Percentiles rank a stretch among this genome's conserved stretches.
phyloP scores from a whole-genome alignment of 2,888 invertebrate genomes.

The Brassicogethes aeneus region DNA sequence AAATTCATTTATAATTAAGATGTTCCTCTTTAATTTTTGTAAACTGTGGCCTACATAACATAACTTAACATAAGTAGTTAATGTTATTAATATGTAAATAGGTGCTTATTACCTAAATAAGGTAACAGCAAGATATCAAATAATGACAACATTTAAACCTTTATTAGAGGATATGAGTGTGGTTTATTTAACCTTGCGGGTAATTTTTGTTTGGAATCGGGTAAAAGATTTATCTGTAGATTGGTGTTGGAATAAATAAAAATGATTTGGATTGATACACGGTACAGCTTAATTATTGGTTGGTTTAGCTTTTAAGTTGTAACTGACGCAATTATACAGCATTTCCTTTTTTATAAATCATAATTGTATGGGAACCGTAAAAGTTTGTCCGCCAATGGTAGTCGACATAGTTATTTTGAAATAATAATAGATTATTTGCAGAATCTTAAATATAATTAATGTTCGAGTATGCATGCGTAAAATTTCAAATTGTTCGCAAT shows the following conservation, averaged over 20 bases:
- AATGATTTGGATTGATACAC: background rate
- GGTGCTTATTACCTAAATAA: too few relatives aligned
- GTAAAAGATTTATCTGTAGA: too few relatives aligned
- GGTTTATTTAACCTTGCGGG: too few relatives aligned
- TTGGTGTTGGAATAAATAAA: background rate
- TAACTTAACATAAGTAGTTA: too few relatives aligned
- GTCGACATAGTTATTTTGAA: conserved; percentile 30
- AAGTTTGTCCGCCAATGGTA: conserved; percentile 26
- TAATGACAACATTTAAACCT: too few relatives aligned
- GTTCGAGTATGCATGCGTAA: conserved; percentile 30
- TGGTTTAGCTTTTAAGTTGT: conserved; percentile 18
- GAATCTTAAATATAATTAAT: conserved; percentile 32
- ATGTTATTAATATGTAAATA: too few relatives aligned
- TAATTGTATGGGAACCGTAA: conserved; percentile 26
- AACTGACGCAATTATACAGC: conserved; percentile 24
- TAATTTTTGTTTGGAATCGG: too few relatives aligned
- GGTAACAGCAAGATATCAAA: too few relatives aligned
- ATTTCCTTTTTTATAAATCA: conserved; percentile 24
- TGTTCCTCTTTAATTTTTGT: too few relatives aligned
- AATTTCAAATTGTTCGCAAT: conserved; percentile 35
- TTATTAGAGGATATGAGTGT: too few relatives aligned
- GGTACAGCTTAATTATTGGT: background rate
- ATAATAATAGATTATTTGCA: conserved; percentile 34
- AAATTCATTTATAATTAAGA: too few relatives aligned
- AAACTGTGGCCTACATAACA: too few relatives aligned